Conservation (phyloP, 2,113 vertebrate species). For the Charina bottae region DNA sequence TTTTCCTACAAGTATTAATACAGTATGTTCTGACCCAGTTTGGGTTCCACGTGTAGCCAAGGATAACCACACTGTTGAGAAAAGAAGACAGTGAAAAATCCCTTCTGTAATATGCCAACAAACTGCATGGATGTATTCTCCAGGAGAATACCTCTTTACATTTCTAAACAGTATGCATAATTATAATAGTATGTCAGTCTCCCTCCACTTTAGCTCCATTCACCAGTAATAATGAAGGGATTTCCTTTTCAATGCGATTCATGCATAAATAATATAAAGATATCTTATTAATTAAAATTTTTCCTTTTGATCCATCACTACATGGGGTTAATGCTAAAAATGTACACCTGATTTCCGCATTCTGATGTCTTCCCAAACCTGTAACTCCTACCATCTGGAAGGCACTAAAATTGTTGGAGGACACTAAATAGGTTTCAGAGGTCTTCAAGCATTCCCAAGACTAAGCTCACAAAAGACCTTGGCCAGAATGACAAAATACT, state of each 20-base stretch:
- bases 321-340: not conserved
- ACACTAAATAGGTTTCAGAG: not conserved
- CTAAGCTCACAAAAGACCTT: not conserved
- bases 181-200: not conserved
- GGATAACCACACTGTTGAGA: too few species aligned
- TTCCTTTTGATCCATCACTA: not conserved
- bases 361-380: not conserved
- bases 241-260: not conserved
- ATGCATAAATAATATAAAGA: not conserved
- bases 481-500: not conserved
- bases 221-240: not conserved
- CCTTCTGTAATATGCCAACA: too few species aligned
- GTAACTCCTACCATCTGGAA: not conserved
- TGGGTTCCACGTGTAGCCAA: too few species aligned
- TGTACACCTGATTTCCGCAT: not conserved
- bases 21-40: not conserved
- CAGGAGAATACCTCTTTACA: not conserved
- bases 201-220: too few species aligned
- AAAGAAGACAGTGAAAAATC: too few species aligned
- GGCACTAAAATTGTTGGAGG: not conserved
- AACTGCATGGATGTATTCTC: not conserved
- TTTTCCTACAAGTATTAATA: not conserved
- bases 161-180: not conserved
- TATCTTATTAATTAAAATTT: not conserved
- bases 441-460: not conserved